Evolutionary conservation across 53 echinoderm and acorn worm genomes (phyloP).

Genomic region (Paracentrotus lividus): DNA sequence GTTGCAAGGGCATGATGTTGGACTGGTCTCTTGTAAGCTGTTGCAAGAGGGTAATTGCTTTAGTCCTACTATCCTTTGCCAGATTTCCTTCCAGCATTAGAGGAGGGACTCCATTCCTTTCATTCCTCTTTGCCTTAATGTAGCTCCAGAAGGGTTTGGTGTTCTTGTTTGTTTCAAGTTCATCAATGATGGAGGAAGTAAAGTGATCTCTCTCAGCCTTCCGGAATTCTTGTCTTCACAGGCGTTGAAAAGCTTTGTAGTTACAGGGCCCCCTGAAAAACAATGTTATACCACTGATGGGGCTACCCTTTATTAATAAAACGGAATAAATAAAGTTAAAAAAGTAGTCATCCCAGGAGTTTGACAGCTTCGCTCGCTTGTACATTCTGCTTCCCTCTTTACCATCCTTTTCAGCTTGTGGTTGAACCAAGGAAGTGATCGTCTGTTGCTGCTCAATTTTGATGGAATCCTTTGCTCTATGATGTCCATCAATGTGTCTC

Average conservation of each 20-base stretch:
- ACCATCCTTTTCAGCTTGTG: slow-evolving; percentile 44
- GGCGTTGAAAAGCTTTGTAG: not conserved
- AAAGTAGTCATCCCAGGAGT: slow-evolving; percentile 35
- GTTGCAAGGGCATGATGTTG: slow-evolving; percentile 47
- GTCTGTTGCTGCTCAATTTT: not conserved
- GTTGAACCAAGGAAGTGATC: not conserved
- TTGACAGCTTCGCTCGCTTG: slow-evolving; percentile 17
- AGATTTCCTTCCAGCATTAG: slow-evolving; percentile 35
- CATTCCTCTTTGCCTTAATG: slow-evolving; percentile 31
- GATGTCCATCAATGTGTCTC: not conserved
- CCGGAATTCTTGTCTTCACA: not conserved
- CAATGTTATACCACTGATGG: too few species aligned
- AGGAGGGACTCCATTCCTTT: slow-evolving; percentile 29
- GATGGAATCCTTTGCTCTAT: not conserved
- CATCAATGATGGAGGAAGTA: not conserved
- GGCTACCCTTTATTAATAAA: too few species aligned
- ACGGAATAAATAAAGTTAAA: too few species aligned
- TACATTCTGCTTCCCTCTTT: not conserved
- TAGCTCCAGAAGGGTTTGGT: slow-evolving; percentile 25
- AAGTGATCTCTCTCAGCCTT: not conserved
- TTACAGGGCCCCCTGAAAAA: too few species aligned
- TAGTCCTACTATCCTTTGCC: not conserved
- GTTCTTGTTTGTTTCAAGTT: not conserved
- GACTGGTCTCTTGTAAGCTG: not conserved
- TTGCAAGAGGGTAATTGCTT: slow-evolving; percentile 6